Base-by-base conservation (phyloP, 2,888 invertebrate species). In the Eledona agricola region DNA sequence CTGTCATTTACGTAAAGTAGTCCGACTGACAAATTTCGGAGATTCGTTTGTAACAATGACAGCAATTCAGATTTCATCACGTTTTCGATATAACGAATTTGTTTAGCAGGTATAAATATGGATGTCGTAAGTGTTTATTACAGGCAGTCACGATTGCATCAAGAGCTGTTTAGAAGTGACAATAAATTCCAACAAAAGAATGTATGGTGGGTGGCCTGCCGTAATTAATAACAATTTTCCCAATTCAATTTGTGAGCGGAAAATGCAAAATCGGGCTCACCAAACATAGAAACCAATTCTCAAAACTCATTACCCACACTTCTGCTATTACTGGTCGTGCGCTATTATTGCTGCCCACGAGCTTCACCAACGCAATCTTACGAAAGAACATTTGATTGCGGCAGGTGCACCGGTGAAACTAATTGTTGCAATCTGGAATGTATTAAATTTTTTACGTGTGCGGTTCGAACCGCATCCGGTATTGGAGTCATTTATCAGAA, bases 301-400 rank as follows among this genome's bases (percentile, higher is more conserved):
- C 11, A 34, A 46, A 26, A 34, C 46, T 46, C 46, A 46, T 46
- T 46, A 46, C 37, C 28, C 28, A 34, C 34, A 37, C 28, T 47
- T 47, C 37, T 37, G 29, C 47, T 37, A 43, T 46, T 34, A 46
- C 46, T 35, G 34, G 46, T 46, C 22, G 42, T 42, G n/a, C n/a
- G 42, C 42, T 42, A 34, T 46, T 46, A 46, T 26, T 46, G 19
- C 46, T 34, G 22, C 47, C 47, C 37, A 47, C 47, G 20, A 35
- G 29, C 29, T 47, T 47, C 47, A 37, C 47, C 47, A 47, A 45
- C 47, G 37, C 47, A 47, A 37, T 47, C 35, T 20, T 47, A 26
- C 25, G 26, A 46, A 23, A 26, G 29, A 29, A 26, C 29, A 46
- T 26, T 17, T 6, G 37, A 37, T 37, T 28, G 37, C 17, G 28